Evolutionary conservation across 2,113 vertebrate genomes (phyloP).

Genomic region (Plotosus lineatus): DNA sequence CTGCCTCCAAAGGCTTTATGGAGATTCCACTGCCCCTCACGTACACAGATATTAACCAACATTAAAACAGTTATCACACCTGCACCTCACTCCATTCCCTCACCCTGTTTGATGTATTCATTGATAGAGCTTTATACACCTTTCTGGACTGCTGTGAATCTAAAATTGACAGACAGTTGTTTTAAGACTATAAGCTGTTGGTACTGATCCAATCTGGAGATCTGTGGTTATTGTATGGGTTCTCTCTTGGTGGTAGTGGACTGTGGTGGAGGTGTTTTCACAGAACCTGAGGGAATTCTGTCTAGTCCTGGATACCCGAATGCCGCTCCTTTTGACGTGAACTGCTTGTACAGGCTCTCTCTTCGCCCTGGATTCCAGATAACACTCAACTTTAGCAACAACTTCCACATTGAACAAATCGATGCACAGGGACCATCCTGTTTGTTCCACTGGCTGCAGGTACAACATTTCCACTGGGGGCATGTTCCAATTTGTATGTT

Average conservation of each 20-base stretch:
- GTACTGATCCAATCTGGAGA: not conserved
- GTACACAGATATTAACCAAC: not conserved
- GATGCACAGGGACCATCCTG: conserved; percentile 57
- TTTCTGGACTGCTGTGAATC: too few relatives aligned
- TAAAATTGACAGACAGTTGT: too few relatives aligned
- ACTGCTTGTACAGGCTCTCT: conserved; percentile 70
- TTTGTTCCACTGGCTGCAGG: conserved; percentile 71
- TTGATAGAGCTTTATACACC: too few relatives aligned
- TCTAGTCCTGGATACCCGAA: conserved; percentile 70
- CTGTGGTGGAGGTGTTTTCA: conserved; percentile 65
- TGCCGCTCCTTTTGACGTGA: conserved; percentile 53
- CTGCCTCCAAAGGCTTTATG: not conserved
- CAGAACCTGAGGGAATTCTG: conserved; percentile 66
- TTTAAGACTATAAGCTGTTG: not conserved
- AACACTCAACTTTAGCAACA: conserved; percentile 68
- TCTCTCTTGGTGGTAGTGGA: conserved; percentile 57
- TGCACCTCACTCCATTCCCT: too few relatives aligned
- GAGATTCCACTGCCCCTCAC: too few relatives aligned
- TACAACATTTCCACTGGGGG: conserved; percentile 41
- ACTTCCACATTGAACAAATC: conserved; percentile 70
- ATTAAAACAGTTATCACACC: not conserved
- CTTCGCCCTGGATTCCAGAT: conserved; percentile 67
- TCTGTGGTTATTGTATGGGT: not conserved
- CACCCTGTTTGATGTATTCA: too few relatives aligned
- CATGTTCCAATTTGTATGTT: not conserved